Conservation (phyloP, 1,140 invertebrate genomes). For the Euura saliciscinereae region DNA sequence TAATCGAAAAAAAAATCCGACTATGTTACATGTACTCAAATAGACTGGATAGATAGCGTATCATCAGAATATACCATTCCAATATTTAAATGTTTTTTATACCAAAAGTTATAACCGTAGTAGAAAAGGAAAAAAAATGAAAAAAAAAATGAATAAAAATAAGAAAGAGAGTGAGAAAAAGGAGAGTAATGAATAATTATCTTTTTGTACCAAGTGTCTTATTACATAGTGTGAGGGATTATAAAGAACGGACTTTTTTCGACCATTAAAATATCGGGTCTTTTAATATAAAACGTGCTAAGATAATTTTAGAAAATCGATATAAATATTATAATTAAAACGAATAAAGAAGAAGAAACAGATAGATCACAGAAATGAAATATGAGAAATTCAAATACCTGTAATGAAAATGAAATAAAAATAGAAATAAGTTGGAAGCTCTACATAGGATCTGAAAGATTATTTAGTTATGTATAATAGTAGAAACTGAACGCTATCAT, state of each 20-base stretch:
- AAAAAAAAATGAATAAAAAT: neutral
- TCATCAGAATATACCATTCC: constrained; percentile 43
- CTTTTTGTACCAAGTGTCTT: constrained; percentile 56
- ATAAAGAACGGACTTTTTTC: neutral
- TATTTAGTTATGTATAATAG: neutral
- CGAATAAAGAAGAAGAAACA: neutral
- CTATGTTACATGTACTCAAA: constrained; percentile 8
- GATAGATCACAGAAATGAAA: neutral
- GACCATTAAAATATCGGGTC: neutral
- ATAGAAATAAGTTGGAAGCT: neutral
- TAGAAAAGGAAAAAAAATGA: neutral
- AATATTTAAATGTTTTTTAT: constrained; percentile 53
- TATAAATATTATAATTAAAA: neutral
- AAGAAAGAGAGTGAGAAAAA: neutral
- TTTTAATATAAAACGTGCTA: neutral
- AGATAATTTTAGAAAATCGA: neutral
- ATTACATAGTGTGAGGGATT: constrained; percentile 14
- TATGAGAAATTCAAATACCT: neutral
- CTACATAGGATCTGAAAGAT: neutral
- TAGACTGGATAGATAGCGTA: constrained; percentile 39
- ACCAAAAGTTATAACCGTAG: constrained; percentile 35
- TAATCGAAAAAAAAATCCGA: constrained; percentile 11
- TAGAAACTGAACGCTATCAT: neutral
- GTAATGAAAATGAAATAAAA: neutral
- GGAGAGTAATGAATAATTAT: neutral